A percentile compares a stretch with the other conserved stretches of the same genome.
These are phyloP conservation scores for Exephanes ischioxanthus DNA, from an alignment of 2,888 invertebrate species.

Conservation along the genomic window DNA sequence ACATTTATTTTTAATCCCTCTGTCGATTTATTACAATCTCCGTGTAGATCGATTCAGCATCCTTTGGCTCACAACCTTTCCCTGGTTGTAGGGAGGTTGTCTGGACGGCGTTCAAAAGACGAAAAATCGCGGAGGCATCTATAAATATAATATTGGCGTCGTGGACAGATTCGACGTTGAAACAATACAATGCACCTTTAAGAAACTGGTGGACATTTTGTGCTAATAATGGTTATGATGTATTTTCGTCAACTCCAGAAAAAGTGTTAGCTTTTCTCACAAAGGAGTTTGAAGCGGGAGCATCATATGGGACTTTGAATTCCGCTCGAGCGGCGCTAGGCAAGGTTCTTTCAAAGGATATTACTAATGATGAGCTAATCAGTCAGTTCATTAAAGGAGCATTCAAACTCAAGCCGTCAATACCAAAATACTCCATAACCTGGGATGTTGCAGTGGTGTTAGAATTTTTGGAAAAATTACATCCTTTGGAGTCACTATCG, in stretches of 20 bases:
- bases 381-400: conserved; percentile 71
- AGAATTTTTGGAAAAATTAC: too few relatives aligned
- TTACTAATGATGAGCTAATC: conserved; percentile 64
- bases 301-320: conserved; percentile 67
- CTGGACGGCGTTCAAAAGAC: conserved; percentile 69
- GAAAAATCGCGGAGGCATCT: conserved; percentile 65
- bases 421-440: conserved; percentile 69
- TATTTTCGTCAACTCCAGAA: conserved; percentile 44
- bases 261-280: conserved; percentile 57
- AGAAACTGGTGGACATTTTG: conserved; percentile 72
- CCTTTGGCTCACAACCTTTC: too few relatives aligned
- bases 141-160: conserved; percentile 68
- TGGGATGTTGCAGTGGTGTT: conserved; percentile 77
- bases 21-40: too few relatives aligned
- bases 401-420: conserved; percentile 58
- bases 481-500: too few relatives aligned
- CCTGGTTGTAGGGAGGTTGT: conserved; percentile 74
- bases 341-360: conserved; percentile 63
- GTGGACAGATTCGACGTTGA: conserved; percentile 69
- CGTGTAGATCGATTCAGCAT: too few relatives aligned
- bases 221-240: conserved; percentile 34
- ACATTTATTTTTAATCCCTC: too few relatives aligned
- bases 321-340: conserved; percentile 73
- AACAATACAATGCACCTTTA: conserved; percentile 70
- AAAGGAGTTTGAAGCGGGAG: conserved; percentile 36